Percentiles rank a stretch among this genome's conserved stretches.
phyloP scores from a whole-genome alignment of 1,140 invertebrate genomes.

The Drosophila bifasciata region DNA sequence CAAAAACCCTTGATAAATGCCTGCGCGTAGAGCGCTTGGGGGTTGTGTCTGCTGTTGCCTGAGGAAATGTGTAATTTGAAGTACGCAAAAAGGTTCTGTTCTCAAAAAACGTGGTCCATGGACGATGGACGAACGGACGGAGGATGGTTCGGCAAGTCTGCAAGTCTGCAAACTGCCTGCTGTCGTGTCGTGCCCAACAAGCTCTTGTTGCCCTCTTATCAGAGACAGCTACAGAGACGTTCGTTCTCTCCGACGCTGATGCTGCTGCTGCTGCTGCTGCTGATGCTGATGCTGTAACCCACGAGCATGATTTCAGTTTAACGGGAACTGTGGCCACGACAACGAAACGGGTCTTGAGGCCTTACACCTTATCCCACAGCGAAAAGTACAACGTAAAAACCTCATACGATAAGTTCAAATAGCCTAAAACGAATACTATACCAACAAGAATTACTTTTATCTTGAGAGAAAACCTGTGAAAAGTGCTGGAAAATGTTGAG shows the following conservation, averaged over 20 bases:
- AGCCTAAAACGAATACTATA: not conserved
- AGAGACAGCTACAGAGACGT: conserved; percentile 19
- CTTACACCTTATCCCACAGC: conserved; percentile 8
- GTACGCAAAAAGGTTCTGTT: conserved; percentile 60
- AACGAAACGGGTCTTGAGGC: conserved; percentile 41
- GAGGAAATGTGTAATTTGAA: conserved; percentile 69
- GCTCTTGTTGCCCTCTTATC: conserved; percentile 62
- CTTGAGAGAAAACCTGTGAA: not conserved
- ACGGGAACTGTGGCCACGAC: conserved; percentile 66
- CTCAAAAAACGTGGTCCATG: conserved; percentile 38
- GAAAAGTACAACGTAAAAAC: conserved; percentile 19
- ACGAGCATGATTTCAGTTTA: conserved; percentile 61
- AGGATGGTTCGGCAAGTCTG: not conserved
- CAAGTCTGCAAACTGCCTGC: conserved; percentile 11
- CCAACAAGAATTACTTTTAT: not conserved
- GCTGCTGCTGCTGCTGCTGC: conserved; percentile 1
- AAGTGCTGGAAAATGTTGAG: conserved; percentile 28
- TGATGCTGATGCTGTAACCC: conserved; percentile 61
- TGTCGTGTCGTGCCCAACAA: conserved; percentile 1
- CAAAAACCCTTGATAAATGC: conserved; percentile 69
- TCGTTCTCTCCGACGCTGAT: conserved; percentile 20
- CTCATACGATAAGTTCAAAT: conserved; percentile 1
- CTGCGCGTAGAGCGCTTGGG: conserved; percentile 49
- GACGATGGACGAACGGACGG: not conserved
- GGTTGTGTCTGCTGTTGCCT: conserved; percentile 27